Evolutionary conservation across 1,140 invertebrate genomes (phyloP).

Genomic region (Megalonaias nervosa): DNA sequence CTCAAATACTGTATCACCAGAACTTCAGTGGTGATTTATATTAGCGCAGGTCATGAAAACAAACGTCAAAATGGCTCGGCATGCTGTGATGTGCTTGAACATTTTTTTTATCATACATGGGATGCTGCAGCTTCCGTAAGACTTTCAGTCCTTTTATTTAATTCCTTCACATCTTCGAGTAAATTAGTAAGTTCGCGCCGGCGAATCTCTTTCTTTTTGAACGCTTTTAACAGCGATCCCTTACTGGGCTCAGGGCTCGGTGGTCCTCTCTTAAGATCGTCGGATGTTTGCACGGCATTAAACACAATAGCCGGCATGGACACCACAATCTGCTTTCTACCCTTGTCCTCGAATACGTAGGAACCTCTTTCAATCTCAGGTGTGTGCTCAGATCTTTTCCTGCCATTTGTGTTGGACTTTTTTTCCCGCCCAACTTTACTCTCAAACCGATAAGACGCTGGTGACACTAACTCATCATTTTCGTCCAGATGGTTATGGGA

Average conservation of each 20-base stretch:
- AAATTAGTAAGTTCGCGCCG: slow-evolving; percentile 57
- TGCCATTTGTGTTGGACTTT: not conserved
- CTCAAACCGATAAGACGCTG: not conserved
- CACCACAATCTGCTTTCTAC: slow-evolving; percentile 50
- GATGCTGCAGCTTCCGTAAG: slow-evolving; percentile 22
- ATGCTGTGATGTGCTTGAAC: no score
- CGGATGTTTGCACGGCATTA: slow-evolving; percentile 39
- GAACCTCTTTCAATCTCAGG: not conserved
- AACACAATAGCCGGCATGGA: slow-evolving; percentile 62
- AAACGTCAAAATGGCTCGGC: no score
- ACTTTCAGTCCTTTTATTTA: slow-evolving; percentile 55
- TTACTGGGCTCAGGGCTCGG: not conserved
- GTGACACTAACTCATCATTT: not conserved
- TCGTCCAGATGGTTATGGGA: not conserved
- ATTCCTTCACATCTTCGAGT: slow-evolving; percentile 61
- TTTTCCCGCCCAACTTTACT: not conserved
- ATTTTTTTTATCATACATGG: no score
- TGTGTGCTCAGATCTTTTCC: not conserved
- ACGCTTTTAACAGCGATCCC: slow-evolving; percentile 41
- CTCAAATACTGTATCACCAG: no score
- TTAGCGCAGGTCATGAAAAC: no score
- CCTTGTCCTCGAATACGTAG: not conserved
- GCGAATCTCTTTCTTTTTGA: slow-evolving; percentile 60
- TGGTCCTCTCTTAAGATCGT: slow-evolving; percentile 1
- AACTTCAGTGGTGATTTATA: no score